Evolutionary conservation across 2,113 vertebrate species (phyloP), one percentile per base, ranked within the genome.

Genomic region (Pelusios castaneus): DNA sequence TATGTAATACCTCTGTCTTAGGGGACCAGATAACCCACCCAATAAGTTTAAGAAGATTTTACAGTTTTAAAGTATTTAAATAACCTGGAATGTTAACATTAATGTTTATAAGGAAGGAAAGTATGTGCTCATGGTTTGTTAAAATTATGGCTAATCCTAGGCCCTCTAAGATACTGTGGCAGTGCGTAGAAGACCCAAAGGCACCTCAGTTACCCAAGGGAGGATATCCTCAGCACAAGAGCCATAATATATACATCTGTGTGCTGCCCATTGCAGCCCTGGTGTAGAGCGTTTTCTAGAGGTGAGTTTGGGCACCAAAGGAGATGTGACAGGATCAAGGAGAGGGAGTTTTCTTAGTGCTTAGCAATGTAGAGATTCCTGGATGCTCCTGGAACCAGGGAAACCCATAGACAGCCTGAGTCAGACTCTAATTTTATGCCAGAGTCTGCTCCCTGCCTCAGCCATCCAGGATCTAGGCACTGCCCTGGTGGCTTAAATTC

Each of bases 401-500:
- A 78, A 87, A 9, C 82, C 85, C 70, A 90, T 92, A 92, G 77
- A 77, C 90, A 95, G 84, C 88, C 34, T 45, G 51, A 88, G 21
- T 83, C 70, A 77, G 31, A 25, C 47, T 89, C 70, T 89, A 60
- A 78, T 77, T n/a, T 67, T 77, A 81, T 94, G 84, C 85, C 5
- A 10, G 60, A 89, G 31, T 67, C 0, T 0, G 29, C 16, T 41
- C 24, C 84, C 87, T 70, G 83, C 75, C 60, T 88, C 73, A 10
- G 82, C 55, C 14, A 12, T 52, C 90, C 89, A 88, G 94, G 91
- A 95, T 95, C 86, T 80, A 56, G 25, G 84, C 10, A 19, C 81
- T 95, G 60, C 80, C 88, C 92, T 91, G 80, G 88, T 96, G 84
- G 70, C 0, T 0, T 87, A 88, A 95, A 76, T 83, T 94, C 75